A percentile compares a stretch with the other conserved stretches of the same genome.
phyloP scores from a whole-genome alignment of 2,797 vertebrate genomes.

The Falco columbarius region DNA sequence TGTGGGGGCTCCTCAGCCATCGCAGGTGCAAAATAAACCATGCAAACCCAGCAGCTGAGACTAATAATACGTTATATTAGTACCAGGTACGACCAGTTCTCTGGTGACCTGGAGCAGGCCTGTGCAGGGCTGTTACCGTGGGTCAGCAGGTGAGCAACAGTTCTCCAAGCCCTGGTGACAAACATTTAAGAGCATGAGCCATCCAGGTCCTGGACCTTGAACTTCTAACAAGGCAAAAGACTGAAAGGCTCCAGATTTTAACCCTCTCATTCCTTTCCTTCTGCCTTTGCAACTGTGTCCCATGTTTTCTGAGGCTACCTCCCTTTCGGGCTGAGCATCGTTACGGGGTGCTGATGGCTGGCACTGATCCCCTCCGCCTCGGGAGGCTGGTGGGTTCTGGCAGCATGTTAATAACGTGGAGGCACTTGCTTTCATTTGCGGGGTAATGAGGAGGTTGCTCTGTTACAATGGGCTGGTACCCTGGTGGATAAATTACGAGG shows the following conservation, averaged over 20 bases:
- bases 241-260: not conserved
- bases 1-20: not conserved
- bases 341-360: not conserved
- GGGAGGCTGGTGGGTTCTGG: not conserved
- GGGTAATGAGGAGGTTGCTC: conserved; percentile 27
- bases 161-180: not conserved
- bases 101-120: not conserved
- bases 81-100: not conserved
- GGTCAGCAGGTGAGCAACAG: not conserved
- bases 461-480: not conserved
- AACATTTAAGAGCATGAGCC: not conserved
- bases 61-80: not conserved
- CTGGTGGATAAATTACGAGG: conserved; percentile 27
- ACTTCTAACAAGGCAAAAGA: not conserved
- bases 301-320: not conserved
- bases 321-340: rapidly evolving
- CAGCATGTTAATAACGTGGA: not conserved
- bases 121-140: rapidly evolving
- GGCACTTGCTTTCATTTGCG: not conserved
- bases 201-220: not conserved
- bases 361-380: rapidly evolving
- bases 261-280: not conserved
- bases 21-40: not conserved
- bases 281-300: rapidly evolving
- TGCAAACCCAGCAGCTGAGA: not conserved